A percentile compares a stretch with the other conserved stretches of the same genome.
Conservation (phyloP, 2,888 invertebrate genomes). For the Cenopis cana region DNA sequence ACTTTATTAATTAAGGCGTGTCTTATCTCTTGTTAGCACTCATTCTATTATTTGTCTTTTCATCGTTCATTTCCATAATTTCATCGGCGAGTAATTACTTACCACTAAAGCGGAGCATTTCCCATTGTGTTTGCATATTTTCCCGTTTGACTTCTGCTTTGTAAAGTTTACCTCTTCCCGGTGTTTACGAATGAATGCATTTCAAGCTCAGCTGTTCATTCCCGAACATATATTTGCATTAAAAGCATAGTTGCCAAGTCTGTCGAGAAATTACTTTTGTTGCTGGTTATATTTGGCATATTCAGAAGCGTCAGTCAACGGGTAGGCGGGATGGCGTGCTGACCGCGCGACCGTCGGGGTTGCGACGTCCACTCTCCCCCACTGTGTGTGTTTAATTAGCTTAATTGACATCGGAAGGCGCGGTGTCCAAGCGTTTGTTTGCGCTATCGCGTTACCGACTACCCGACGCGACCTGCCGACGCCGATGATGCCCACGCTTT, state of each 20-base stretch:
- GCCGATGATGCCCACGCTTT: constrained; percentile 33
- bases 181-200: constrained; percentile 40
- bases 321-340: constrained; percentile 56
- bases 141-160: constrained; percentile 68
- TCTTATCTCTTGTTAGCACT: constrained; percentile 86
- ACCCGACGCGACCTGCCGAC: constrained; percentile 54
- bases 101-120: constrained; percentile 76
- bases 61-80: constrained; percentile 85
- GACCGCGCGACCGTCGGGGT: constrained; percentile 56
- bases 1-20: constrained; percentile 86
- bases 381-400: constrained; percentile 83
- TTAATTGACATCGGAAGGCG: constrained; percentile 84
- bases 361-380: constrained; percentile 68
- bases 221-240: constrained; percentile 35
- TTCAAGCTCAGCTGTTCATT: constrained; percentile 40
- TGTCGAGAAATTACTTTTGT: constrained; percentile 71
- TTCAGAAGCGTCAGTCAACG: constrained; percentile 70
- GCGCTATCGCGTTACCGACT: constrained; percentile 77
- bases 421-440: constrained; percentile 83
- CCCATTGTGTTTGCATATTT: constrained; percentile 81
- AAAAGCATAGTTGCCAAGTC: constrained; percentile 38
- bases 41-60: constrained; percentile 85
- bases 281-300: constrained; percentile 61
- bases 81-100: constrained; percentile 82
- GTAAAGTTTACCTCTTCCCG: constrained; percentile 62